phyloP scores from a whole-genome alignment of 2,888 invertebrate species.

The Papilio elwesi region DNA sequence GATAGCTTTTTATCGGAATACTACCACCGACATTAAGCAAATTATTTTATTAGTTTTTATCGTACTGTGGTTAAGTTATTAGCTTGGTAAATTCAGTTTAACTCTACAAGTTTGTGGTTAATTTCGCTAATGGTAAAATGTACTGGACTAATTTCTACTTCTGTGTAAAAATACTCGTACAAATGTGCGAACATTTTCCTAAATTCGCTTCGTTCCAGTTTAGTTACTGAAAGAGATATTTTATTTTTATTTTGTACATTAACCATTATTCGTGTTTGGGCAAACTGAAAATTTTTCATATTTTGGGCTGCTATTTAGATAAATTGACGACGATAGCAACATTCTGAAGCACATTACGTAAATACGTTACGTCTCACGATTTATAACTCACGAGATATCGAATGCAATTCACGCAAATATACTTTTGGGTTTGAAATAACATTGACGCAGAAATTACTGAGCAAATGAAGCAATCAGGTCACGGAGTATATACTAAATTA shows the following conservation, averaged over 20 bases:
- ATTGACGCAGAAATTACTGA: not conserved
- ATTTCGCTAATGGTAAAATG: slow-evolving; percentile 11
- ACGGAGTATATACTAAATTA: too few species aligned
- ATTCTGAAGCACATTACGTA: slow-evolving; percentile 62
- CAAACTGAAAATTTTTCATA: slow-evolving; percentile 31
- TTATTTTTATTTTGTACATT: slow-evolving; percentile 21
- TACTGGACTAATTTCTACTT: slow-evolving; percentile 1
- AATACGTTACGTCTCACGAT: slow-evolving; percentile 62
- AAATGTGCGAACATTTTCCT: slow-evolving; percentile 18
- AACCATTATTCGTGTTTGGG: slow-evolving; percentile 14
- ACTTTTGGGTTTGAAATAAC: not conserved
- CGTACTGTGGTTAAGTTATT: too few species aligned
- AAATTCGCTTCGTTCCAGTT: slow-evolving; percentile 17
- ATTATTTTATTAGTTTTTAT: too few species aligned
- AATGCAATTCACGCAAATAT: slow-evolving; percentile 4
- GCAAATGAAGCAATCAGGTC: not conserved
- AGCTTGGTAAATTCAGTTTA: not conserved
- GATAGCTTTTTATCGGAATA: too few species aligned
- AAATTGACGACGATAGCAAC: slow-evolving; percentile 30
- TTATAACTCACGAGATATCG: slow-evolving; percentile 30
- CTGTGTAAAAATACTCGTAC: slow-evolving; percentile 5
- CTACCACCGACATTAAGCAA: too few species aligned
- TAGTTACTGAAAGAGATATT: slow-evolving; percentile 21
- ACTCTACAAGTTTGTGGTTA: not conserved
- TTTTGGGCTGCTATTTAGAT: slow-evolving; percentile 31